Evolutionary conservation across 2,113 vertebrate genomes (phyloP), one percentile per base, ranked within the genome.

Genomic region (Albula goreensis): DNA sequence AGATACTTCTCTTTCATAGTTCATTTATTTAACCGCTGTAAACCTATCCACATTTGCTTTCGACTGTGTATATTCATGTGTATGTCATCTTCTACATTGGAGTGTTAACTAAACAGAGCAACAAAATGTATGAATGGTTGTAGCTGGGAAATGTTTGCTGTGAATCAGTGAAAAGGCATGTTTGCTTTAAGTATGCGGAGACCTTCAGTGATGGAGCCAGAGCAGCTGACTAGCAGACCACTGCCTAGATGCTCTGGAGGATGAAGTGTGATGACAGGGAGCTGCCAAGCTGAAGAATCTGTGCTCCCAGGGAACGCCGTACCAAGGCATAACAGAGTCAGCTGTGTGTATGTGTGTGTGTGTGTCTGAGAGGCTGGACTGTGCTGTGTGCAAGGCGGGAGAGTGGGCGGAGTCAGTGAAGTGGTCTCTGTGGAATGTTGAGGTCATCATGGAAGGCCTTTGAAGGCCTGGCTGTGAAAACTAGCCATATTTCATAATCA

Each of bases 201-300:
- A 41, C 31, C 31, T 41, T 41, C 31, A 41, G 60, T 0, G 4
- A 22, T 22, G 78, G 88, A 10, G 9, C 50, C 84, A 88, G 74
- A 80, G 89, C 83, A 5, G 51, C 84, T 83, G 51, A 86, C 48
- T 80, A 83, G 51, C 82, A 86, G 87, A 86, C 84, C 57, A 3
- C 12, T 15, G 57, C 3, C 12, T 11, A 15, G 12, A 66, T 9
- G 17, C 17, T 66, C 60, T 12, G 56, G 56, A 60, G 56, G 11
- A 60, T 85, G 25, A 56, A 50, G 81, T 51, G 50, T 85, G 74
- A 70, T 84, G 80, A 50, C n/a, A 86, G 80, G 74, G n/a, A 50
- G 83, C 48, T 84, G 84, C 84, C 81, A 53, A 52, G 60, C 50
- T 50, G 41, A 79, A 56, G 31, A 41, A 41, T 41, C 31, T 41